Base-by-base conservation (phyloP, 2,888 invertebrate species). In the Drosophila setosimentum region DNA sequence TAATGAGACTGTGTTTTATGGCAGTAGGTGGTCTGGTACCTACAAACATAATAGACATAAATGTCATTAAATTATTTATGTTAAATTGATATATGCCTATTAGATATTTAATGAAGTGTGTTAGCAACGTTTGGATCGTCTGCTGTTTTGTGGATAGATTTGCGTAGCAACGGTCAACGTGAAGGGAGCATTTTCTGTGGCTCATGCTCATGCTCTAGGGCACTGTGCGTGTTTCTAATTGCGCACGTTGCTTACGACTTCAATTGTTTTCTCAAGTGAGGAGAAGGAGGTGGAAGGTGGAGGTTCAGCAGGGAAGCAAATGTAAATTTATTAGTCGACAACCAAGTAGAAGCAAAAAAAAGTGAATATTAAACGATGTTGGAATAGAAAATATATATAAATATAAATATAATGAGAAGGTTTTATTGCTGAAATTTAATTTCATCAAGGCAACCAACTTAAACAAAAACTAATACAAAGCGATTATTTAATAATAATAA, bases 11-110 rank as follows among this genome's bases (percentile, higher is more conserved):
- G 16, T 7, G 50, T 24, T 37, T 18, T 18, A 29, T 30, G 18
- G 3, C 24, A 62, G n/a, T 18, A 2, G 30, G 10, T 49, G 13
- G 21, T 32, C 4, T 54, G 35, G 1, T 18, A 18, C 35, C 24
- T 3, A 40, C 5, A 54, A 1, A 54, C 63, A 71, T 79, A 81
- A 81, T 73, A 77, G 68, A 75, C 72, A 75, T 57, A 63, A 75
- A 75, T 83, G 70, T 63, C 68, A 81, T 79, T 81, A 66, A 82
- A 74, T 80, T 74, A 85, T 80, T 70, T 68, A 66, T 74, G 63
- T 49, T 74, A 77, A 80, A 74, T 80, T 67, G 77, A 74, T 80
- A 76, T 82, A 71, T 81, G 63, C 58, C 55, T n/a, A 58, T 61
- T 78, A 57, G 73, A 71, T 73, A 80, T 68, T 74, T 60, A 86